A percentile compares a stretch with the other conserved stretches of the same genome.
Evolutionary conservation across 2,113 vertebrate genomes (phyloP).

Genomic region (Poeciliopsis retropinna): DNA sequence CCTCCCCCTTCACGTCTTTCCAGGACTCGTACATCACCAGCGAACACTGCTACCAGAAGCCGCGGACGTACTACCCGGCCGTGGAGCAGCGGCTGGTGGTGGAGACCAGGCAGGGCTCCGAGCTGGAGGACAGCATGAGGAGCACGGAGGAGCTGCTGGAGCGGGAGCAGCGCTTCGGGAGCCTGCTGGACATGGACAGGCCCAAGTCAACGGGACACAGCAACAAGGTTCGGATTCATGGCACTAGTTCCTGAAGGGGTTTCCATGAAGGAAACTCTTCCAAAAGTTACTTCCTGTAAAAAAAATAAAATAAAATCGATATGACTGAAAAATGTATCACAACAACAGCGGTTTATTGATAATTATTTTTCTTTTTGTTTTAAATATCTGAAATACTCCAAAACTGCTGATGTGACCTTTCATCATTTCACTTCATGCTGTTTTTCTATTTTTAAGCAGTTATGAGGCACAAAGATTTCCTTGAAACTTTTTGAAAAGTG

Average conservation of each 20-base stretch:
- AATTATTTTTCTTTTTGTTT: no score
- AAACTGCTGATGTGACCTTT: no score
- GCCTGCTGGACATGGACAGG: constrained; percentile 85
- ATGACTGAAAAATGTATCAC: background rate
- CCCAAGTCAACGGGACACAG: constrained; percentile 75
- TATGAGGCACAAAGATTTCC: no score
- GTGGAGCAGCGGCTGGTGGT: constrained; percentile 93
- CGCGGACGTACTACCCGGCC: constrained; percentile 90
- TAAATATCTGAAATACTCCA: no score
- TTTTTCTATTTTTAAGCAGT: no score
- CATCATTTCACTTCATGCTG: no score
- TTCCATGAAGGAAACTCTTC: background rate
- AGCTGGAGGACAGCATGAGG: constrained; percentile 87
- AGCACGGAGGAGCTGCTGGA: constrained; percentile 86
- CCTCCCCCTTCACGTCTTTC: constrained; percentile 77
- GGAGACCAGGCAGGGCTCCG: constrained; percentile 87
- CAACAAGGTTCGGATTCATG: constrained; percentile 80
- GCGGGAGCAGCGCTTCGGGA: constrained; percentile 81
- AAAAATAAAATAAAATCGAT: background rate
- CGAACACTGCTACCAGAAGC: constrained; percentile 98
- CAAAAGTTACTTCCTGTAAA: background rate
- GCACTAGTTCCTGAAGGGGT: background rate
- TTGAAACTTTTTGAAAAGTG: no score
- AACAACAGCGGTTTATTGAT: background rate
- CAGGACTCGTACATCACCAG: constrained; percentile 95